phyloP scores from a whole-genome alignment of 2,113 vertebrate species.

The Dasypus novemcinctus region DNA sequence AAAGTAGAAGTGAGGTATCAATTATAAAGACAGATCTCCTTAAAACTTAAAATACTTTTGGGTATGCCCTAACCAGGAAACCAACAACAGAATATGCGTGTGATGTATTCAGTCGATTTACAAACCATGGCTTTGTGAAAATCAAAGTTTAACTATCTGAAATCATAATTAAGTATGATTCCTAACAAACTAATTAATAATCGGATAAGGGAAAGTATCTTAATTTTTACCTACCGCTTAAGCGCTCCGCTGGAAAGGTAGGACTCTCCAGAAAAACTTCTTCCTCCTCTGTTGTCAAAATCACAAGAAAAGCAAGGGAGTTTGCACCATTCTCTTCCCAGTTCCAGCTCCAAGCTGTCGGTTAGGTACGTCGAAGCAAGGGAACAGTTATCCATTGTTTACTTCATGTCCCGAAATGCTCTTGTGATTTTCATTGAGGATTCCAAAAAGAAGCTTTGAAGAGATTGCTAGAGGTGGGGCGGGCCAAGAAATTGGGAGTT shows the following conservation, averaged over 20 bases:
- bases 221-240: slow-evolving; percentile 87
- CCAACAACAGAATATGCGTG: neutral
- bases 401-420: slow-evolving; percentile 61
- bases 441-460: neutral
- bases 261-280: slow-evolving; percentile 85
- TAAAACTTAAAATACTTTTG: neutral
- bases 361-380: slow-evolving; percentile 82
- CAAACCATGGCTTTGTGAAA: neutral
- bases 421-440: neutral
- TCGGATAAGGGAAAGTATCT: neutral
- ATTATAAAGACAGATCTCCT: neutral
- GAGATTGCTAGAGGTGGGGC: neutral
- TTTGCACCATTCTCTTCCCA: slow-evolving; percentile 79
- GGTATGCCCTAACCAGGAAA: neutral
- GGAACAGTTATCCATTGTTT: slow-evolving; percentile 87
- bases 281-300: slow-evolving; percentile 80
- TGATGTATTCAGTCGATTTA: neutral
- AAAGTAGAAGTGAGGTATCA: neutral
- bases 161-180: neutral
- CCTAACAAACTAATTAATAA: neutral
- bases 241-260: slow-evolving; percentile 90
- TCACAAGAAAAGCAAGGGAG: slow-evolving; percentile 90
- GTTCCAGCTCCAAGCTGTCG: slow-evolving; percentile 85
- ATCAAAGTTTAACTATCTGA: neutral
- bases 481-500: neutral